phyloP scores from a whole-genome alignment of 2,797 vertebrate species.

The Danio albolineatus region DNA sequence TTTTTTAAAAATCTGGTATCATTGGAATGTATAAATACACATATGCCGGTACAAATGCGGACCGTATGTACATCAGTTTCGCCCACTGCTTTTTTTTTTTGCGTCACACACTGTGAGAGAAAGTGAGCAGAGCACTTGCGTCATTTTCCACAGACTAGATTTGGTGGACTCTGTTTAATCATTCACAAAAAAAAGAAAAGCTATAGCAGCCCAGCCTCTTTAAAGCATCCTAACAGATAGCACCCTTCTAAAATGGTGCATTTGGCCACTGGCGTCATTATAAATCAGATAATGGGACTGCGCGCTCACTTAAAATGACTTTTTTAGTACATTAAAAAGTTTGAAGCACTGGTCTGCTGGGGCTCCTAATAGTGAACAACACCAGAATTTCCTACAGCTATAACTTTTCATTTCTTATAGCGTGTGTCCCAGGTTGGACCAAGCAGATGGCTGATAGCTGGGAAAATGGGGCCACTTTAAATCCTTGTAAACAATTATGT shows the following conservation, averaged over 20 bases:
- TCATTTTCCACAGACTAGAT: slow-evolving; percentile 4
- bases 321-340: slow-evolving; percentile 30
- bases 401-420: slow-evolving; percentile 6
- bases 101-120: background rate
- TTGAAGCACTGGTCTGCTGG: background rate
- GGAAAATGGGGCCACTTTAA: slow-evolving; percentile 22
- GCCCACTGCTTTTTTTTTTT: slow-evolving; percentile 5
- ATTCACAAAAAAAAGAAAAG: background rate
- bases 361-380: background rate
- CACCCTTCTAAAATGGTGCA: slow-evolving; percentile 12
- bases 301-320: background rate
- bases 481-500: slow-evolving; percentile 46
- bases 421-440: slow-evolving; percentile 39
- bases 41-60: slow-evolving; percentile 21
- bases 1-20: slow-evolving; percentile 40
- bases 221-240: background rate
- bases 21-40: slow-evolving; percentile 46
- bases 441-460: slow-evolving; percentile 44
- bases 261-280: background rate
- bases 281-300: slow-evolving; percentile 1
- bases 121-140: slow-evolving; percentile 2
- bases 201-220: background rate
- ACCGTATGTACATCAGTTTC: slow-evolving; percentile 28
- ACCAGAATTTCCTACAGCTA: slow-evolving; percentile 7
- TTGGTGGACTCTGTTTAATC: slow-evolving; percentile 5